These are phyloP conservation scores for Lagopus leucura DNA, from an alignment of 2,113 vertebrate genomes.

Conservation along the genomic window DNA sequence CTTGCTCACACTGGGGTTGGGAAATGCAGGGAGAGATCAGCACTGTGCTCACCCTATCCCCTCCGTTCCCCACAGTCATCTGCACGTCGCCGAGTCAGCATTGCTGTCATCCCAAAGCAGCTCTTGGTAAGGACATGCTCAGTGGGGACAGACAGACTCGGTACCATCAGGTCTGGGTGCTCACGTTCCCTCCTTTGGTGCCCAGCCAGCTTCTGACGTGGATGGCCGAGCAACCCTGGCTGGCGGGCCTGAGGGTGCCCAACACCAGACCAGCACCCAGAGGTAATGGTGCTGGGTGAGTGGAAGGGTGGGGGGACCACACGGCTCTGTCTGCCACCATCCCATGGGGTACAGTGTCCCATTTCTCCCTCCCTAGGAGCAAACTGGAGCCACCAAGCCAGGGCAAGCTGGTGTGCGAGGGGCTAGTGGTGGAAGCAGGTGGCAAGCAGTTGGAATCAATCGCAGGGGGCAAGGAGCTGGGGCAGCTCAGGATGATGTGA, in stretches of 20 bases:
- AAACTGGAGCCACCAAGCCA: neutral
- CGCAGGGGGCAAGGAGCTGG: neutral
- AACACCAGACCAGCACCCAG: neutral
- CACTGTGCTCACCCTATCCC: neutral
- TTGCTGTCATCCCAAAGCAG: slow-evolving; percentile 79
- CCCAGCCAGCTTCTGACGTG: slow-evolving; percentile 54
- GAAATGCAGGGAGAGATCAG: accelerated
- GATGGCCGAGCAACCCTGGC: neutral
- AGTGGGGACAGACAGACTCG: accelerated
- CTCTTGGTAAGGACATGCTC: slow-evolving; percentile 20
- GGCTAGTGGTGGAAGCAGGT: neutral
- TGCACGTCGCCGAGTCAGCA: slow-evolving; percentile 80
- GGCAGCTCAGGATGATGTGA: slow-evolving; percentile 48
- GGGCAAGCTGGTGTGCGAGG: accelerated
- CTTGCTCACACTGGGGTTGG: neutral
- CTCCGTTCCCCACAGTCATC: slow-evolving; percentile 53
- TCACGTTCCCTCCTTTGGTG: neutral
- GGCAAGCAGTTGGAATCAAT: neutral
- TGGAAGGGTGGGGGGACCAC: neutral
- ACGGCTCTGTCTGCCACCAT: accelerated
- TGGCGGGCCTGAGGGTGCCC: neutral
- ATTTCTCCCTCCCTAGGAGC: neutral
- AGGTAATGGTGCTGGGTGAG: neutral
- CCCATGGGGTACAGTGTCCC: accelerated
- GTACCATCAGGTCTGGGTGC: accelerated